A percentile compares a stretch with the other conserved stretches of the same genome.
phyloP scores from a whole-genome alignment of 1,140 invertebrate species.

The Drosophila ironensis region DNA sequence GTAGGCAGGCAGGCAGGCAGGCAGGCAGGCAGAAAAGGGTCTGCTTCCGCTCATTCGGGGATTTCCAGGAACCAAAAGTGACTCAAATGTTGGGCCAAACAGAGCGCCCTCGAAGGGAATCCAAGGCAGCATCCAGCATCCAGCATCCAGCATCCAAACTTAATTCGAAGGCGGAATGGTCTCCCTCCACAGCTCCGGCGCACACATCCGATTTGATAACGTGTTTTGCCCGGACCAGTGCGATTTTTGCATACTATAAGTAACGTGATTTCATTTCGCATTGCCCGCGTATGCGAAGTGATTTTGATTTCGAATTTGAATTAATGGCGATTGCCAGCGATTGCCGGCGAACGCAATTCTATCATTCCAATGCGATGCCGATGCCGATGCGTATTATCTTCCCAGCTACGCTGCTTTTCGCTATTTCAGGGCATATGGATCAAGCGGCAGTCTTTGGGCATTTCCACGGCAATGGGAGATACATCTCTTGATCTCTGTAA shows the following conservation, averaged over 20 bases:
- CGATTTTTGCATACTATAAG: constrained; percentile 1
- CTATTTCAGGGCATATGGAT: too few species aligned
- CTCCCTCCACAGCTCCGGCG: too few species aligned
- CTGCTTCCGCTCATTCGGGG: neutral
- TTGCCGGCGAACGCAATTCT: constrained; percentile 13
- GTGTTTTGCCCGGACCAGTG: constrained; percentile 10
- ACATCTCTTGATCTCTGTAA: too few species aligned
- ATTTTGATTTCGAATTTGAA: constrained; percentile 9
- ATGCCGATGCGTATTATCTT: constrained; percentile 35
- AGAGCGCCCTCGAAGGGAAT: too few species aligned
- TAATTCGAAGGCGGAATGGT: neutral
- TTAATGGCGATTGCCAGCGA: constrained; percentile 12
- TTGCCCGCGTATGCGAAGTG: neutral
- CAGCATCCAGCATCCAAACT: too few species aligned
- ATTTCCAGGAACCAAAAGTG: constrained; percentile 15
- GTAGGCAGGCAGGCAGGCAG: neutral
- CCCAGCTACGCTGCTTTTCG: neutral
- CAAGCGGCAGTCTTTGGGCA: too few species aligned
- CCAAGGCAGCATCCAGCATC: neutral
- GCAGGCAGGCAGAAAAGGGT: neutral
- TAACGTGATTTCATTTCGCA: constrained; percentile 17
- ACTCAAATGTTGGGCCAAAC: too few species aligned
- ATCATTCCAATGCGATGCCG: constrained; percentile 6
- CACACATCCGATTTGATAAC: constrained; percentile 30
- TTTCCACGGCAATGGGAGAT: too few species aligned